Evolutionary conservation across 2,888 invertebrate species (phyloP), one percentile per base, ranked within the genome.

Genomic region (Therioaphis trifolii): DNA sequence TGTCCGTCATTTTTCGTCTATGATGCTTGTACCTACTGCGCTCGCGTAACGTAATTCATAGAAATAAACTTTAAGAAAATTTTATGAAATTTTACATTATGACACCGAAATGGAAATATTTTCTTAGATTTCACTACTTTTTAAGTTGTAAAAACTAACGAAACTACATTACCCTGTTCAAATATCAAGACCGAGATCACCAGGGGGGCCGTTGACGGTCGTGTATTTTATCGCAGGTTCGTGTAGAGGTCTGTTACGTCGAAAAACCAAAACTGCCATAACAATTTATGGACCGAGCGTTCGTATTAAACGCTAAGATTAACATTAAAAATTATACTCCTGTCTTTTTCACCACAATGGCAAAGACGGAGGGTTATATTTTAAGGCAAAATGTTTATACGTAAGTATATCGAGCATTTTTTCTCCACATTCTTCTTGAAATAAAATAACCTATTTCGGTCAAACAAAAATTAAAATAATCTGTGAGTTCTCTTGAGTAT

Each of bases 261-360:
- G n/a, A 49, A 71, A 71, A 71, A 18, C 35, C 27, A 27, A 71
- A 71, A 71, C 27, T 71, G 46, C 46, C 46, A 71, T 71, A 46
- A 27, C 1, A 71, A 27, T 46, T 18, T n/a, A n/a, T n/a, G n/a
- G n/a, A 71, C 24, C 15, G 11, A 46, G 1, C 43, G 29, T 27
- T 24, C 12, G 9, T 7, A 11, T 24, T 18, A 24, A 18, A 24
- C 29, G 24, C 49, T 49, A 4, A n/a, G n/a, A n/a, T n/a, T n/a
- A n/a, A n/a, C n/a, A n/a, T n/a, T n/a, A n/a, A n/a, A n/a, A n/a
- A n/a, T n/a, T n/a, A n/a, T n/a, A n/a, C n/a, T n/a, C n/a, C n/a
- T n/a, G n/a, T n/a, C n/a, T n/a, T n/a, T n/a, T n/a, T n/a, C n/a
- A n/a, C n/a, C n/a, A n/a, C n/a, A n/a, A n/a, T n/a, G n/a, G n/a